A percentile compares a stretch with the other conserved stretches of the same genome.
These are phyloP conservation scores for Heliconius eleuchia DNA, from an alignment of 1,140 invertebrate genomes.

Conservation along the genomic window DNA sequence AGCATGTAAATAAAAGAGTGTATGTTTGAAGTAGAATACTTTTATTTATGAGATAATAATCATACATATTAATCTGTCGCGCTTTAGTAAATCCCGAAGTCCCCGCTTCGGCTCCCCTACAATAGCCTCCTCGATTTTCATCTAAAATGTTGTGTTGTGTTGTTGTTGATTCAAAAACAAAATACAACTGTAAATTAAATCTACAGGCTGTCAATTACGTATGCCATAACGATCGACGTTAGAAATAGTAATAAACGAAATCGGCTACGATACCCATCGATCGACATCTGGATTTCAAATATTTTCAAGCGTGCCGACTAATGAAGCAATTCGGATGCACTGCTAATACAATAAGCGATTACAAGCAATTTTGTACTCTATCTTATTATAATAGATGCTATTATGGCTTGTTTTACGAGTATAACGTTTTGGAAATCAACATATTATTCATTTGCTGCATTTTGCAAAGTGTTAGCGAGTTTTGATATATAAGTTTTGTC, in stretches of 20 bases:
- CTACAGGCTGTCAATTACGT: background rate
- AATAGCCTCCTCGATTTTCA: too few species aligned
- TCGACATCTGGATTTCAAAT: constrained; percentile 9
- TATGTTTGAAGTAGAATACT: too few species aligned
- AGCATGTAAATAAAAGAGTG: too few species aligned
- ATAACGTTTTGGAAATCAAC: constrained; percentile 11
- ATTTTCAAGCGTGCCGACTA: constrained; percentile 15
- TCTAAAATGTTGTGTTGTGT: too few species aligned
- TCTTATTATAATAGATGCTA: background rate
- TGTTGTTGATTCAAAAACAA: background rate
- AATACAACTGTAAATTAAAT: background rate
- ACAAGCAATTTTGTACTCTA: constrained; percentile 6
- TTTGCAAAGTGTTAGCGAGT: background rate
- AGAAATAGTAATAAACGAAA: constrained; percentile 1
- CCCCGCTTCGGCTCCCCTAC: too few species aligned
- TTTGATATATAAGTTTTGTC: background rate
- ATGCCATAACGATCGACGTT: background rate
- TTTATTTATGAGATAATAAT: too few species aligned
- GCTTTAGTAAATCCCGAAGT: too few species aligned
- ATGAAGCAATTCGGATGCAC: constrained; percentile 27
- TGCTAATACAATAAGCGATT: background rate
- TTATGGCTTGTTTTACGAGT: constrained; percentile 9
- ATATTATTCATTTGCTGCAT: constrained; percentile 18
- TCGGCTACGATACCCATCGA: background rate
- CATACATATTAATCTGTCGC: too few species aligned